phyloP scores from a whole-genome alignment of 2,797 vertebrate genomes.

The Holocentrus rufus region DNA sequence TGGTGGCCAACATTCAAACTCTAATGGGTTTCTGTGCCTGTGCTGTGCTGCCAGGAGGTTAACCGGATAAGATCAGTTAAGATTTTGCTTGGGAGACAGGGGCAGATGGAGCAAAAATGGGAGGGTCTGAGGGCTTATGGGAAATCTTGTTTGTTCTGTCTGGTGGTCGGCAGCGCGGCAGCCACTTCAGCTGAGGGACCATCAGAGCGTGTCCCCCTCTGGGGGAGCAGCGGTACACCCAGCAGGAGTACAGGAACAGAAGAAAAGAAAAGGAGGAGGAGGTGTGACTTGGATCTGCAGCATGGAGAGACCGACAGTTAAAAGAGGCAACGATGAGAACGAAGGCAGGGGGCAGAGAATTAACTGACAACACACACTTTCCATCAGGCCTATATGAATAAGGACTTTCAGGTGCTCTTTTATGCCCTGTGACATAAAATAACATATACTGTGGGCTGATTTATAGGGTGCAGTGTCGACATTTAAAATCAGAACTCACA shows the following conservation, averaged over 20 bases:
- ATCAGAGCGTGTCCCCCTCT: constrained; percentile 45
- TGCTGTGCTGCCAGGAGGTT: constrained; percentile 50
- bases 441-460: constrained; percentile 45
- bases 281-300: constrained; percentile 36
- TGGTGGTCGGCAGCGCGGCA: constrained; percentile 50
- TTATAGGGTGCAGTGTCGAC: constrained; percentile 40
- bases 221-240: constrained; percentile 30
- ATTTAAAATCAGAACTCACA: constrained; percentile 46
- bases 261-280: constrained; percentile 27
- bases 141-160: constrained; percentile 66
- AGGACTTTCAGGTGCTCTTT: constrained; percentile 7
- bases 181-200: constrained; percentile 43
- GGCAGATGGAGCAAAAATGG: constrained; percentile 37
- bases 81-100: constrained; percentile 54
- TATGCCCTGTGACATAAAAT: neutral
- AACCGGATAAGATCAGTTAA: constrained; percentile 64
- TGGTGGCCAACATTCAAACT: constrained; percentile 59
- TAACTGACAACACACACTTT: neutral
- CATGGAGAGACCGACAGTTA: constrained; percentile 23
- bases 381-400: constrained; percentile 1
- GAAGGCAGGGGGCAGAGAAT: constrained; percentile 18
- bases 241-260: constrained; percentile 31
- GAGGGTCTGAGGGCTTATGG: constrained; percentile 52
- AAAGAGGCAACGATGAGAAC: constrained; percentile 23
- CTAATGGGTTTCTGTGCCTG: constrained; percentile 55